Conservation (phyloP, 1,140 invertebrate species). For the Antheraea pernyi region DNA sequence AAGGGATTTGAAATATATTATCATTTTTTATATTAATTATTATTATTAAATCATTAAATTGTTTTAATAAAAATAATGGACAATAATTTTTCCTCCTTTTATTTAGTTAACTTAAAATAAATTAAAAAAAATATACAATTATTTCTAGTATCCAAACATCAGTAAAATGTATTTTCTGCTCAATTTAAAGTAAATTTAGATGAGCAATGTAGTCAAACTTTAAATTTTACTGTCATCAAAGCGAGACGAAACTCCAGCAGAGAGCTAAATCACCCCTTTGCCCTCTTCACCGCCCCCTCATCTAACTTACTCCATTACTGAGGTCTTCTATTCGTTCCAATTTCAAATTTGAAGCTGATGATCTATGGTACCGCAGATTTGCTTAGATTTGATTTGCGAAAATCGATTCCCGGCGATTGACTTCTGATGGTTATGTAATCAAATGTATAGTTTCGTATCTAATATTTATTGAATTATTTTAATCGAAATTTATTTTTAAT, state of each 20-base stretch:
- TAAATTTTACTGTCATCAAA: slow-evolving; percentile 47
- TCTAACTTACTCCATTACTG: slow-evolving; percentile 76
- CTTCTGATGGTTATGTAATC: neutral
- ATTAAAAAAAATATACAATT: too few relatives aligned
- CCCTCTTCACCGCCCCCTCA: slow-evolving; percentile 51
- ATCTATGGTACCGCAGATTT: slow-evolving; percentile 62
- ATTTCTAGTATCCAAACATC: slow-evolving; percentile 33
- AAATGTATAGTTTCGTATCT: neutral
- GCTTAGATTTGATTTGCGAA: neutral
- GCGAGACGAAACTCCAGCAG: slow-evolving; percentile 24
- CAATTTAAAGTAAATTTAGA: slow-evolving; percentile 27
- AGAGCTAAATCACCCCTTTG: slow-evolving; percentile 22
- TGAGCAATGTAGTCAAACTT: slow-evolving; percentile 50
- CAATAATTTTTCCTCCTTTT: too few relatives aligned
- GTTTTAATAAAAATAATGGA: too few relatives aligned
- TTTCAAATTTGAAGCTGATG: slow-evolving; percentile 76
- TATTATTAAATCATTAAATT: too few relatives aligned
- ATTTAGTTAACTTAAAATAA: too few relatives aligned
- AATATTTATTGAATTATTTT: neutral
- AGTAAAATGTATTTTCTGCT: slow-evolving; percentile 47
- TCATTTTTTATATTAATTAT: too few relatives aligned
- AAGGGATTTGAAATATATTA: too few relatives aligned
- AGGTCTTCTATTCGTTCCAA: slow-evolving; percentile 74
- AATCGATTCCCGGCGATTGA: neutral
- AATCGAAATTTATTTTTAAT: too few relatives aligned